These are phyloP conservation scores for Ochotona princeps DNA, from an alignment of 2,113 vertebrate species.

Conservation along the genomic window DNA sequence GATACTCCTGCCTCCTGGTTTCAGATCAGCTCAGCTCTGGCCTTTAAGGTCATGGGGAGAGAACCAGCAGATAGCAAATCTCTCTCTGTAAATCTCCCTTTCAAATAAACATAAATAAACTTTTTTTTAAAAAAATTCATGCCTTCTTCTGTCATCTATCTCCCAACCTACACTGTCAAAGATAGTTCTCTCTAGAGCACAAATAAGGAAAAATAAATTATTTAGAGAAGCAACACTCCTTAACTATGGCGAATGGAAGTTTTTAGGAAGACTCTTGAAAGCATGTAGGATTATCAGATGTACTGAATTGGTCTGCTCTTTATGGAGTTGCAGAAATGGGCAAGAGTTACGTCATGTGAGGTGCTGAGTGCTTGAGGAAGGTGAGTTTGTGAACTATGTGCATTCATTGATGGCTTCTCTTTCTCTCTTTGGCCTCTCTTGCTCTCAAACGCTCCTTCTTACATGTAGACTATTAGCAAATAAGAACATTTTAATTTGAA, in stretches of 20 bases:
- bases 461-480: neutral
- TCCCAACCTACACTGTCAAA: neutral
- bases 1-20: too few relatives aligned
- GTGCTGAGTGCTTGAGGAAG: neutral
- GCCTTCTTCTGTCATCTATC: neutral
- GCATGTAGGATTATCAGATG: too few relatives aligned
- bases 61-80: too few relatives aligned
- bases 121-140: too few relatives aligned
- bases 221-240: neutral
- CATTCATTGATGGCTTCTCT: neutral
- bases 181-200: neutral
- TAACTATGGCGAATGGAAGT: neutral
- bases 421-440: neutral
- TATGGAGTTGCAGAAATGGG: accelerated
- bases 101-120: too few relatives aligned
- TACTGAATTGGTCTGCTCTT: neutral
- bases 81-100: too few relatives aligned
- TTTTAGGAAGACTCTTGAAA: neutral
- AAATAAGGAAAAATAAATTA: neutral
- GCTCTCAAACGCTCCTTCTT: neutral
- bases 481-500: neutral
- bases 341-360: accelerated
- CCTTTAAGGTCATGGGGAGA: too few relatives aligned
- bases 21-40: too few relatives aligned
- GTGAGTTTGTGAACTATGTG: accelerated